phyloP scores from a whole-genome alignment of 2,888 invertebrate species.

The Lepeophtheirus nordmannii region DNA sequence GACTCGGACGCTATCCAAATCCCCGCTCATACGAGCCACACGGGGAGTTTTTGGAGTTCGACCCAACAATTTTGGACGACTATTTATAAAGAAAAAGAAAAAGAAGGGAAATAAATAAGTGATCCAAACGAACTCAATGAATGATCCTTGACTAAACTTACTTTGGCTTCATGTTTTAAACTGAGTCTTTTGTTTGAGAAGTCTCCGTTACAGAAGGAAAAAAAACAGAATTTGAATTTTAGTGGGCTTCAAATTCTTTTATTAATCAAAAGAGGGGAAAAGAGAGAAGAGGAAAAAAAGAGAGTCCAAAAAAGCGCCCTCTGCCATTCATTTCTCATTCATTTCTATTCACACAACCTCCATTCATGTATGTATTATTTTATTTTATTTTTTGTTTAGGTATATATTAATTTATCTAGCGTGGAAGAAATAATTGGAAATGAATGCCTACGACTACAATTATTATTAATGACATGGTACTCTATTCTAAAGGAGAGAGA shows the following conservation, averaged over 20 bases:
- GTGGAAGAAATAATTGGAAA: no score
- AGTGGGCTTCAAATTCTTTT: not conserved
- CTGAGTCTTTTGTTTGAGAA: not conserved
- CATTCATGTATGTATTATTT: not conserved
- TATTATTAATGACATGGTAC: no score
- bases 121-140: not conserved
- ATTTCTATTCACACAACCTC: not conserved
- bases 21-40: not conserved
- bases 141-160: not conserved
- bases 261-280: not conserved
- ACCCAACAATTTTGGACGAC: not conserved
- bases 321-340: conserved; percentile 4
- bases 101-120: not conserved
- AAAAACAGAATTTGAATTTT: no score
- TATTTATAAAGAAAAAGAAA: no score
- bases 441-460: no score
- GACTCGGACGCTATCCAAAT: conserved; percentile 58
- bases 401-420: no score
- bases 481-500: no score
- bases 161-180: not conserved
- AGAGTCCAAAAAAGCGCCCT: conserved; percentile 6
- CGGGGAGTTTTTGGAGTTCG: not conserved
- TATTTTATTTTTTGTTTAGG: no score
- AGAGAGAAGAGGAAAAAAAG: not conserved
- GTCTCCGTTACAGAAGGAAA: no score